A percentile compares a stretch with the other conserved stretches of the same genome.
phyloP scores from a whole-genome alignment of 2,888 invertebrate species.

The Sesamia inferens region DNA sequence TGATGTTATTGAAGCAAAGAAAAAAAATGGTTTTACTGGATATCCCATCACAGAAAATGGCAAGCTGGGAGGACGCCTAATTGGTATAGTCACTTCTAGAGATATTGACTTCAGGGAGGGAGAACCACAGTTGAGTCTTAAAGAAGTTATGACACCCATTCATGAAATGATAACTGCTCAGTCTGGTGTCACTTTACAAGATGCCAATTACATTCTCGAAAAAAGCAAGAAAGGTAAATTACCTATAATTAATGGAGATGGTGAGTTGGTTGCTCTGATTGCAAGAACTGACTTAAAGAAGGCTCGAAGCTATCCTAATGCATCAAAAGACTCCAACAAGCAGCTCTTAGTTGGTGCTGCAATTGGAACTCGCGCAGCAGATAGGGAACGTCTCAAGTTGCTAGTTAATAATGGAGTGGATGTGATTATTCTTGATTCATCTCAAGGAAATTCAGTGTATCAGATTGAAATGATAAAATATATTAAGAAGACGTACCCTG shows the following conservation, averaged over 20 bases:
- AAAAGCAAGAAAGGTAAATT: slow-evolving; percentile 99
- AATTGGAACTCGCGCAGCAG: slow-evolving; percentile 96
- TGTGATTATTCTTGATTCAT: slow-evolving; percentile 98
- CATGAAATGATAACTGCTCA: slow-evolving; percentile 97
- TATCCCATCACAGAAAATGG: slow-evolving; percentile 99
- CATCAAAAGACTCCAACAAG: slow-evolving; percentile 99
- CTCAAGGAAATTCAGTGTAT: slow-evolving; percentile 98
- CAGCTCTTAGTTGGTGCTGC: slow-evolving; percentile 98
- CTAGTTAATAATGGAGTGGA: slow-evolving; percentile 97
- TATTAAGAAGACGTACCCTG: slow-evolving; percentile 96
- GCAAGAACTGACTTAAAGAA: slow-evolving; percentile 99
- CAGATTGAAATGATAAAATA: slow-evolving; percentile 98
- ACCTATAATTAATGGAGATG: slow-evolving; percentile 95
- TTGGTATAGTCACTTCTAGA: slow-evolving; percentile 99
- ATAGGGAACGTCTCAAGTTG: slow-evolving; percentile 94
- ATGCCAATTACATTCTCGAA: slow-evolving; percentile 98
- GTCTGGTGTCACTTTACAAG: slow-evolving; percentile 96
- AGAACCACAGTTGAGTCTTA: slow-evolving; percentile 91
- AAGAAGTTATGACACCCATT: slow-evolving; percentile 95
- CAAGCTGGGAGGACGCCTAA: slow-evolving; percentile 96
- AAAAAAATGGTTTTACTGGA: slow-evolving; percentile 97
- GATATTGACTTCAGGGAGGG: slow-evolving; percentile 98
- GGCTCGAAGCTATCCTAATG: slow-evolving; percentile 98
- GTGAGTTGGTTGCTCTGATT: slow-evolving; percentile 98
- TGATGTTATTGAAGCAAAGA: slow-evolving; percentile 97